These are phyloP conservation scores for Chrysochloris asiatica DNA, from an alignment of 2,113 vertebrate genomes.

Conservation along the genomic window DNA sequence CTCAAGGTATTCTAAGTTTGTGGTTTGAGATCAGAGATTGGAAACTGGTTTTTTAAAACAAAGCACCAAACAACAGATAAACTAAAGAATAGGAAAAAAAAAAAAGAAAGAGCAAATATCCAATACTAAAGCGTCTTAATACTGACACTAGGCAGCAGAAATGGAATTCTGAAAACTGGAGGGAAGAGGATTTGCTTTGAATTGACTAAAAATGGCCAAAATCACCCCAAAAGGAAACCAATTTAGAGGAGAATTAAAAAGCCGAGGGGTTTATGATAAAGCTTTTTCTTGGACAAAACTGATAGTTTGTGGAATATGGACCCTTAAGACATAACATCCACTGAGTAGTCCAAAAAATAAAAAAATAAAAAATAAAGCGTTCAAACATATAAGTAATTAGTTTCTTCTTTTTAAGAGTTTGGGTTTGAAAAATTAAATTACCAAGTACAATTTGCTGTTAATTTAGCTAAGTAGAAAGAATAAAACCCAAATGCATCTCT, in stretches of 20 bases:
- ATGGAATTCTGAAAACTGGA: neutral
- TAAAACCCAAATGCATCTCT: neutral
- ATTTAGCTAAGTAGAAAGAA: neutral
- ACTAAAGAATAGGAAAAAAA: neutral
- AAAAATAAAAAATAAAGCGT: neutral
- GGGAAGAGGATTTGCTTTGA: neutral
- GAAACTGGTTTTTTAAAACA: constrained; percentile 40
- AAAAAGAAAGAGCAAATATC: neutral
- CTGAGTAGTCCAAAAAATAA: neutral
- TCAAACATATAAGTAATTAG: neutral
- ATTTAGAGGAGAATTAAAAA: constrained; percentile 37
- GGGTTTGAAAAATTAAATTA: constrained; percentile 40
- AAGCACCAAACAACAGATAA: constrained; percentile 11
- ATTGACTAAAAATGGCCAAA: constrained; percentile 47
- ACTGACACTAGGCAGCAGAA: neutral
- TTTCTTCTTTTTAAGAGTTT: constrained; percentile 16
- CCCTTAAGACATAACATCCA: constrained; percentile 48
- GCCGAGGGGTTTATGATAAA: constrained; percentile 13
- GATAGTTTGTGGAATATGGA: constrained; percentile 55
- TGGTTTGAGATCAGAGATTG: neutral
- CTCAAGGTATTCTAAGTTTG: neutral
- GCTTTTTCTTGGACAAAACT: constrained; percentile 63
- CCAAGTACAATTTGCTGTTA: neutral
- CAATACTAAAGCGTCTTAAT: neutral
- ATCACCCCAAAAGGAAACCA: constrained; percentile 17